Evolutionary conservation across 2,113 vertebrate species (phyloP).

Genomic region (Aplodontia rufa): DNA sequence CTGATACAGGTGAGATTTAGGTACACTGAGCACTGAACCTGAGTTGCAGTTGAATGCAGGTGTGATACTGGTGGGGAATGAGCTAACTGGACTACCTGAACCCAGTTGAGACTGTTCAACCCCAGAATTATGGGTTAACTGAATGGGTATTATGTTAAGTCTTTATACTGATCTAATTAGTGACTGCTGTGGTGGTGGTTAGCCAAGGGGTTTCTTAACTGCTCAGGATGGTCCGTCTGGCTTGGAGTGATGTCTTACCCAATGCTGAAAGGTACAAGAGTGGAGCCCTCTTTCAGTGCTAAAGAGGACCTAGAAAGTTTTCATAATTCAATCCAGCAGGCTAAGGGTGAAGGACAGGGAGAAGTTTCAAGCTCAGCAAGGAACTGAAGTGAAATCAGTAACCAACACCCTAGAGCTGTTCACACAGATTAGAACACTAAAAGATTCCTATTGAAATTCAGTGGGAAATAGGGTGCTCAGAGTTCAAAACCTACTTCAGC

Average conservation of each 20-base stretch:
- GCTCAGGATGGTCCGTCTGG: no score
- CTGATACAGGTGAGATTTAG: neutral
- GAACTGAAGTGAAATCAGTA: constrained; percentile 5
- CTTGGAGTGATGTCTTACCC: neutral
- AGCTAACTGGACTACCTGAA: neutral
- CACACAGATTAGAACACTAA: neutral
- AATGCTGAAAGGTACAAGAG: neutral
- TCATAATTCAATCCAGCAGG: neutral
- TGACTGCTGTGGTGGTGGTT: neutral
- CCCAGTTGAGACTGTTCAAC: neutral
- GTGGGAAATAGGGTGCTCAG: neutral
- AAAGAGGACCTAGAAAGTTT: neutral
- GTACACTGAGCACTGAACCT: neutral
- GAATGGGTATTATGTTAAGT: neutral
- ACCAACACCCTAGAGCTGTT: neutral
- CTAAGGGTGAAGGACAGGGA: neutral
- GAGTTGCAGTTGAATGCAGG: neutral
- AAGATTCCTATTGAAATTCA: neutral
- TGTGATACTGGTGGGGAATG: neutral
- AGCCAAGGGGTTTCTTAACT: neutral
- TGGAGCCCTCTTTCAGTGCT: neutral
- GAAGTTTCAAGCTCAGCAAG: neutral
- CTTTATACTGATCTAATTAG: neutral
- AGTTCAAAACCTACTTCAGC: neutral
- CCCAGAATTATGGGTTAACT: neutral